These are phyloP conservation scores for Gobio gobio DNA, from an alignment of 2,113 vertebrate species.

Conservation along the genomic window DNA sequence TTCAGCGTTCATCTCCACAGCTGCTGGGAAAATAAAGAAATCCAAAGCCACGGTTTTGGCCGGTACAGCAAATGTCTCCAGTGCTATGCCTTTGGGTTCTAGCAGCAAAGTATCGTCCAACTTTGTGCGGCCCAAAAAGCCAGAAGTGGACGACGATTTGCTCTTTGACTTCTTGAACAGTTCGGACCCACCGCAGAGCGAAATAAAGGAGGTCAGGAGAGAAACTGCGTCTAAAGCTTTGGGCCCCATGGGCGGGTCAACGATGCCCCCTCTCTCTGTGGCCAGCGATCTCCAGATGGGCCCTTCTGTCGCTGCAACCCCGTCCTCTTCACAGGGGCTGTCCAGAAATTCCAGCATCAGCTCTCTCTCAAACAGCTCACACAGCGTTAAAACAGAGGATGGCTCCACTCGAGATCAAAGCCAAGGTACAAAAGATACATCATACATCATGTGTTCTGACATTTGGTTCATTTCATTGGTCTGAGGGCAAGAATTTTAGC, in stretches of 20 bases:
- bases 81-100: conserved; percentile 58
- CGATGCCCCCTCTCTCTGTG: conserved; percentile 51
- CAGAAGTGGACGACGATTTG: conserved; percentile 92
- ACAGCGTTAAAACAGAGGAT: conserved; percentile 82
- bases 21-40: conserved; percentile 88
- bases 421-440: conserved; percentile 77
- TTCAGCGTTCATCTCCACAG: conserved; percentile 82
- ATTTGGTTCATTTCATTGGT: not conserved
- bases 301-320: conserved; percentile 73
- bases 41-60: conserved; percentile 83
- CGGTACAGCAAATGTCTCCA: conserved; percentile 80
- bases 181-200: conserved; percentile 84
- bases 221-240: conserved; percentile 71
- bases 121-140: conserved; percentile 91
- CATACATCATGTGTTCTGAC: not conserved
- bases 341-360: conserved; percentile 83
- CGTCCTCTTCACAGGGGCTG: conserved; percentile 71
- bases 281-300: conserved; percentile 55
- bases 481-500: not conserved
- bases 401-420: conserved; percentile 75
- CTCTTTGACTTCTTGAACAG: conserved; percentile 98
- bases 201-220: conserved; percentile 80
- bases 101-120: conserved; percentile 77
- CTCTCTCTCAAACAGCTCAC: conserved; percentile 76
- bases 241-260: conserved; percentile 51